A percentile compares a stretch with the other conserved stretches of the same genome.
Evolutionary conservation across 2,797 vertebrate species (phyloP).

Genomic region (Ptychadena robeensis): DNA sequence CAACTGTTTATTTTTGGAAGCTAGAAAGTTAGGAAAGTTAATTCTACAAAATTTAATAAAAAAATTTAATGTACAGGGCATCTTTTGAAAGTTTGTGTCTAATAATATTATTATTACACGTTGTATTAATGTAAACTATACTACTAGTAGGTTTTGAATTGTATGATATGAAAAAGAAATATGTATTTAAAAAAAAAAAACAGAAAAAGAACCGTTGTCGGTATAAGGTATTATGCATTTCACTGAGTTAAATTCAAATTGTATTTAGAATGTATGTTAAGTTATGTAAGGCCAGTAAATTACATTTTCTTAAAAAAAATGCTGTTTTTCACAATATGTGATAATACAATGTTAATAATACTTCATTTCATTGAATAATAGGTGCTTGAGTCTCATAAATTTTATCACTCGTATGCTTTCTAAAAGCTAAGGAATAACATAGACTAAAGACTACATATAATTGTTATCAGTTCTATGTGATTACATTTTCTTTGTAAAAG

Average conservation of each 20-base stretch:
- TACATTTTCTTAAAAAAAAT: neutral
- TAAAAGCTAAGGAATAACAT: too few species aligned
- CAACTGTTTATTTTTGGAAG: too few species aligned
- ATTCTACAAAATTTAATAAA: too few species aligned
- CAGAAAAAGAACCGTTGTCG: constrained; percentile 68
- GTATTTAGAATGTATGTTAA: constrained; percentile 55
- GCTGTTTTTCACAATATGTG: constrained; percentile 15
- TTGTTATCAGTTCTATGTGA: too few species aligned
- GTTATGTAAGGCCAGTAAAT: constrained; percentile 55
- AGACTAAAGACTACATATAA: too few species aligned
- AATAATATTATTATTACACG: too few species aligned
- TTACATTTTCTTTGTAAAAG: too few species aligned
- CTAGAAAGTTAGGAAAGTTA: too few species aligned
- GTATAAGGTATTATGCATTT: constrained; percentile 69
- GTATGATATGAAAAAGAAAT: constrained; percentile 68
- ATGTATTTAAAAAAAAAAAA: constrained; percentile 64
- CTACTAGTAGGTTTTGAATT: constrained; percentile 49
- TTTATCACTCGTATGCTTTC: too few species aligned
- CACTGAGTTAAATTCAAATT: constrained; percentile 67
- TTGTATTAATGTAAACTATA: too few species aligned
- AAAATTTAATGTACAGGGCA: too few species aligned
- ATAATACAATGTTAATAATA: neutral
- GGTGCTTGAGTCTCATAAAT: neutral
- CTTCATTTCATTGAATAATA: constrained; percentile 3
- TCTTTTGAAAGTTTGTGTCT: too few species aligned